Evolutionary conservation across 2,113 vertebrate genomes (phyloP), one percentile per base, ranked within the genome.

Genomic region (Sebastes fasciatus): DNA sequence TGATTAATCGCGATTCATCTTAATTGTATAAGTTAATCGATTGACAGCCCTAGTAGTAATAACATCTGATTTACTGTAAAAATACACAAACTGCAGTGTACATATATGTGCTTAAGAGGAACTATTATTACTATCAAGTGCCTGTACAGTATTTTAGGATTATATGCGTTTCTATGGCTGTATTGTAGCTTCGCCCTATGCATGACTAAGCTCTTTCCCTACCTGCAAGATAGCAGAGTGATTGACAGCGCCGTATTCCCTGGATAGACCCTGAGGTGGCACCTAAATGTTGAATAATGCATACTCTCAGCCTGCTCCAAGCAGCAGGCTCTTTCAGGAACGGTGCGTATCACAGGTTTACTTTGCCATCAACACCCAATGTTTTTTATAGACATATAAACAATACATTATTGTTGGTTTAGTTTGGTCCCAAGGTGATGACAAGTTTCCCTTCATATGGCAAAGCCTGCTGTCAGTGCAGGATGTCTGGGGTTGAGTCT

Each of bases 211-310:
- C 45, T 10, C 13, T 45, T 64, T 84, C 17, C 1, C 17, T 23
- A 42, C 49, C 71, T 68, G 70, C n/a, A 13, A 69, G 67, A 63
- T 3, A 19, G n/a, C 10, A 1, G 21, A 12, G 26, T 85, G 85
- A 87, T 10, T 80, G 85, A 46, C 63, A 83, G 58, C 5, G 1
- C 48, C 62, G 75, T 60, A 66, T 80, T 87, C 79, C 82, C 82
- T 66, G 4, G 64, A 26, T 8, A 8, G 26, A 49, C 49, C 82
- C 72, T 42, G 76, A 83, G 67, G 79, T 72, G 72, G 23, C 66
- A 65, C 64, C 74, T 67, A 68, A 72, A 79, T 60, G 57, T 68
- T 86, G 79, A 89, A 89, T 87, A 85, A 85, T 82, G 57, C 85
- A 89, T 60, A 45, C 73, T 72, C 75, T 85, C 85, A 79, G 34